Evolutionary conservation across 2,888 invertebrate species (phyloP), one percentile per base, ranked within the genome.

Genomic region (Gibbula magus): DNA sequence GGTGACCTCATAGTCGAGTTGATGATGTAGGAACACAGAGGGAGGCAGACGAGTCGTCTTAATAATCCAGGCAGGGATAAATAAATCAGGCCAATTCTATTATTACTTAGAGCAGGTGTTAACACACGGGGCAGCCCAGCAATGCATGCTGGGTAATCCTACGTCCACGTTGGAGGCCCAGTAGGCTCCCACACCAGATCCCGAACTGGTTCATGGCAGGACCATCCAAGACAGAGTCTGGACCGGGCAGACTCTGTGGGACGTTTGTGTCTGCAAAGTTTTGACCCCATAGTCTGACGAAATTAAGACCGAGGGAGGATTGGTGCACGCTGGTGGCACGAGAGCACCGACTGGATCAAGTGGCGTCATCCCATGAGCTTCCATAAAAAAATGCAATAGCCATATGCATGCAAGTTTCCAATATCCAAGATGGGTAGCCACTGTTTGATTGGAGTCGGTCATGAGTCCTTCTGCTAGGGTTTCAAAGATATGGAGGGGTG

Each of bases 381-480:
- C 70, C 32, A 35, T 35, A 70, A 70, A 70, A 67, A 70, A 35
- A 4, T 32, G 70, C n/a, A 70, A 35, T 70, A 70, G 70, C 32
- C 70, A 70, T 70, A 70, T 70, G 39, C 70, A 70, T 70, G 70
- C 70, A 39, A 70, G 39, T n/a, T 39, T 70, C n/a, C 70, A 70
- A 70, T 70, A 70, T 70, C 35, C 7, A 0, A 32, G 70, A 32
- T 35, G 70, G 70, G 20, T 2, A 16, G 16, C 70, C 39, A 7
- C 20, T 32, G 61, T 5, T 22, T 70, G 70, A 70, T 70, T 35
- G 70, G 10, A 45, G 45, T 45, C 13, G 45, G 45, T 45, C 45
- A 45, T 45, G 45, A 10, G n/a, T n/a, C n/a, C n/a, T 45, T 45
- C 45, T 10, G 1, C 4, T 35, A 45, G 1, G 10, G 45, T 45